Evolutionary conservation across 2,797 vertebrate genomes (phyloP), one percentile per base, ranked within the genome.

Genomic region (Sebastes kiyomatsui): DNA sequence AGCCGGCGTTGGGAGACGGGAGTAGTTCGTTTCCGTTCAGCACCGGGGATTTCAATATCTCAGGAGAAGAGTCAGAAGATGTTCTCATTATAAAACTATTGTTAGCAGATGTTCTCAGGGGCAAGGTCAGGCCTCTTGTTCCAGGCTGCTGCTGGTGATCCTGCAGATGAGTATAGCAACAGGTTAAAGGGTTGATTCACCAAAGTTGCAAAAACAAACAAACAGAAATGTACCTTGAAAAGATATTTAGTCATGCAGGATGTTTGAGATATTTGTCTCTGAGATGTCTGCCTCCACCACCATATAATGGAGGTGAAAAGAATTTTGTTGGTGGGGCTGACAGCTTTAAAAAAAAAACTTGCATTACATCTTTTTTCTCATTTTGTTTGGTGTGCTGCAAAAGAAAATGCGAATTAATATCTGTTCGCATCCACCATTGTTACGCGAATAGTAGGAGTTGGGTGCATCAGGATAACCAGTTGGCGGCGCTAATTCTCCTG

Each of bases 41-140:
- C 49, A 87, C 67, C 1, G 81, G 62, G 1, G 93, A 88, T n/a
- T 93, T 79, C n/a, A 90, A 52, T 0, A 95, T 86, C 9, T 96
- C 84, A 1, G 85, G 72, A 73, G 93, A 90, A 61, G 91, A 90
- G 66, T 90, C 92, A 0, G 86, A 81, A 77, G 84, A 1, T 73
- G 86, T 87, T 80, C 85, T 87, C 91, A 93, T 89, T 70, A 90
- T 76, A 6, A 93, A 79, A n/a, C 91, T 95, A 60, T 49, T 75
- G 58, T 90, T 55, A 0, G 73, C 69, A 0, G 90, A 86, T 2
- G 74, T 67, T 76, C 96, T 86, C 4, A 77, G 71, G 1, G 94
- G 84, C 4, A 90, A 16, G 1, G 56, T 76, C 55, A 60, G 10
- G 6, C 59, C 30, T 66, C 76, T 83, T 16, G 72, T 66, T 64